These are phyloP conservation scores for Podarcis muralis DNA, from an alignment of 2,113 vertebrate genomes.

Conservation along the genomic window DNA sequence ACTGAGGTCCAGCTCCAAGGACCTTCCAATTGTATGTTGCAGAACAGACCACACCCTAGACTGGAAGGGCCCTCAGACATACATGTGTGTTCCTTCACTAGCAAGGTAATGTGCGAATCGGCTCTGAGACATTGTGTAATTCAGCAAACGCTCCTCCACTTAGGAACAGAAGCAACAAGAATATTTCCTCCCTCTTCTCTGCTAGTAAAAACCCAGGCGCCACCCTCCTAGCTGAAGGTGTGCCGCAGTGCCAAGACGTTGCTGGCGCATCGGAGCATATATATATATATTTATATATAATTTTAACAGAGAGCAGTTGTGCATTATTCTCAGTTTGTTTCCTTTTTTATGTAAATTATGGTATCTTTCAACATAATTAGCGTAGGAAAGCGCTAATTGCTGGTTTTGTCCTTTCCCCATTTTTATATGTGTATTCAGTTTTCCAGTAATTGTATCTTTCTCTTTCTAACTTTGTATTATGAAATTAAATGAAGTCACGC, in stretches of 20 bases:
- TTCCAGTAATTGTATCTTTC: constrained; percentile 40
- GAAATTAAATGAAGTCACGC: constrained; percentile 29
- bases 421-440: constrained; percentile 40
- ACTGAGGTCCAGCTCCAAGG: too few species aligned
- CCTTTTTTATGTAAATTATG: constrained; percentile 34
- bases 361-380: constrained; percentile 56
- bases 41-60: too few species aligned
- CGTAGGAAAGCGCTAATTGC: constrained; percentile 10
- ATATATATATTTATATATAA: constrained; percentile 4
- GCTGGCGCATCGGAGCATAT: not conserved
- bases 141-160: not conserved
- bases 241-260: not conserved
- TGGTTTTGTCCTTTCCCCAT: constrained; percentile 17
- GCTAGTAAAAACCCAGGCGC: not conserved
- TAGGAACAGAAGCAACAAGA: not conserved
- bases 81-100: not conserved
- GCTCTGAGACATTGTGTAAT: not conserved
- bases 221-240: not conserved
- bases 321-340: constrained; percentile 36
- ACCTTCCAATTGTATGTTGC: too few species aligned
- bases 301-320: constrained; percentile 46
- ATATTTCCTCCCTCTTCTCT: not conserved
- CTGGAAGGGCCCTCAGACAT: too few species aligned
- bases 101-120: not conserved
- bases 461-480: constrained; percentile 32